Base-by-base conservation (phyloP, 1,140 invertebrate species). In the Euura lappo region DNA sequence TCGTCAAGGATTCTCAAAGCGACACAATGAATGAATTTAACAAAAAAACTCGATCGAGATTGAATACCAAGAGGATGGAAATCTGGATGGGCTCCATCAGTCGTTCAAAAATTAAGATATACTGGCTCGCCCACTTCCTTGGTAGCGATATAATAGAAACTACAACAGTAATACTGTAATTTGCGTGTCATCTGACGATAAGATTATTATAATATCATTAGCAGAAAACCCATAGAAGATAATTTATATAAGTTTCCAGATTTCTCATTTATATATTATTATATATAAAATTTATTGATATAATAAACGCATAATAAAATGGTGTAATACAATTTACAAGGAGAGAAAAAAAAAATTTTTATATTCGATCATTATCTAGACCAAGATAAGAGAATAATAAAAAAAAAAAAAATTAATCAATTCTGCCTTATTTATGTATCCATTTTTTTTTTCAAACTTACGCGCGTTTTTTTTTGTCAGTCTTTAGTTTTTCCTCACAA, bases 211-310 rank as follows among this genome's bases (percentile, higher is more conserved):
- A 28, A 11, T 8, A 11, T 76, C 28, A 28, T 77, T 78, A 83
- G 77, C 78, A 79, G 78, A 84, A 83, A 83, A 75, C 79, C 82
- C 28, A 28, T 28, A 28, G 1, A 83, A 79, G 72, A 83, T 78
- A 81, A 28, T 83, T 72, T 80, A 77, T 81, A 78, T 28, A 28
- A 28, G 28, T 81, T 79, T 83, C 78, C 76, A 84, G 79, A 84
- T 81, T 81, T 83, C 79, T 81, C 78, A 85, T 83, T 74, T 81
- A 83, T 85, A 84, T 84, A 84, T 84, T 83, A 28, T 28, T 28
- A 28, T 28, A 28, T 28, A 28, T 28, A 28, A 28, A 28, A 28
- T 28, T 28, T 28, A 28, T 28, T 28, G 28, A 28, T 28, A 28
- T 75, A 76, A 28, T 75, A 76, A 79, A 78, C 76, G 76, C 78